phyloP scores from a whole-genome alignment of 2,888 invertebrate species.

The Drosophila birchii region DNA sequence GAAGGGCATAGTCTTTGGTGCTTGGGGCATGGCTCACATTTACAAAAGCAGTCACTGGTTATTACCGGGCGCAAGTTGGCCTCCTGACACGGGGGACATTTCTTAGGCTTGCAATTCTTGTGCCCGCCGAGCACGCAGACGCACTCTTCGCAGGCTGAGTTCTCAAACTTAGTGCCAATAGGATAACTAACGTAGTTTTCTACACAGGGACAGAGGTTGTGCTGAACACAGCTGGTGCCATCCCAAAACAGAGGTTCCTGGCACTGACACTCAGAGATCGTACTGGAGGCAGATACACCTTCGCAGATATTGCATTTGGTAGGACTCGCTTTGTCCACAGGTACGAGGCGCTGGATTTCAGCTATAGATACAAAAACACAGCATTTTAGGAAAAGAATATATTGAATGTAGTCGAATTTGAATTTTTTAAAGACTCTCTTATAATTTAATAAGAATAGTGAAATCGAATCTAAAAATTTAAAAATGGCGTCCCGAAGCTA shows the following conservation, averaged over 20 bases:
- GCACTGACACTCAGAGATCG: slow-evolving; percentile 85
- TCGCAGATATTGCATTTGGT: slow-evolving; percentile 86
- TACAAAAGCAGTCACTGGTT: slow-evolving; percentile 90
- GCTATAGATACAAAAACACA: slow-evolving; percentile 47
- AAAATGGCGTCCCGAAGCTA: background rate
- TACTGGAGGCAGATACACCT: slow-evolving; percentile 49
- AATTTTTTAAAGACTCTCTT: background rate
- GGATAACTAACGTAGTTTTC: slow-evolving; percentile 90
- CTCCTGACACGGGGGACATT: slow-evolving; percentile 88
- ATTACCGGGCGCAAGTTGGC: slow-evolving; percentile 86
- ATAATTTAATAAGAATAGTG: background rate
- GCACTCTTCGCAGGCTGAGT: slow-evolving; percentile 91
- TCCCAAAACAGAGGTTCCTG: slow-evolving; percentile 88
- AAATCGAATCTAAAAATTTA: background rate
- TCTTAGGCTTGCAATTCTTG: slow-evolving; percentile 89
- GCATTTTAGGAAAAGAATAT: background rate
- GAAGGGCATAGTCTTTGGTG: slow-evolving; percentile 90
- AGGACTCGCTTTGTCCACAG: slow-evolving; percentile 45
- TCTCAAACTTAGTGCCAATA: slow-evolving; percentile 89
- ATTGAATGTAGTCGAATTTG: background rate
- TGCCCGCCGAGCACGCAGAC: slow-evolving; percentile 91
- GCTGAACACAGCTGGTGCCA: slow-evolving; percentile 89
- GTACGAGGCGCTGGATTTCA: slow-evolving; percentile 65
- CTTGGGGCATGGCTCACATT: slow-evolving; percentile 90
- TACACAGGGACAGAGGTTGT: slow-evolving; percentile 92